A percentile compares a stretch with the other conserved stretches of the same genome.
Conservation (phyloP, 2,797 vertebrate genomes). For the Lophius americanus region DNA sequence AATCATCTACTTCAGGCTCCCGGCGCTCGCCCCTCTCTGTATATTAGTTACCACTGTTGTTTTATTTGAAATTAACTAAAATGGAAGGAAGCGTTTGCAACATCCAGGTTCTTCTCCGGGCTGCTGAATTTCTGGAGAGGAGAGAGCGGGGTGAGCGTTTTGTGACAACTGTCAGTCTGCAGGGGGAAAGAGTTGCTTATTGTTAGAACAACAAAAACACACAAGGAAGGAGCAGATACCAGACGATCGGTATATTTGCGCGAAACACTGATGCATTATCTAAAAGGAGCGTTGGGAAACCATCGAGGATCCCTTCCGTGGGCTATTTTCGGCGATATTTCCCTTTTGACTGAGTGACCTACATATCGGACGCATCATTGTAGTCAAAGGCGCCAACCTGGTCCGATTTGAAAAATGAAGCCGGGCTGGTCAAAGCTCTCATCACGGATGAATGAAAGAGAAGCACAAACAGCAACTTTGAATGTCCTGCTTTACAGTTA, state of each 20-base stretch:
- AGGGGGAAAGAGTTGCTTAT: slow-evolving; percentile 60
- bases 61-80: slow-evolving; percentile 8
- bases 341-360: slow-evolving; percentile 80
- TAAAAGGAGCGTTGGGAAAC: neutral
- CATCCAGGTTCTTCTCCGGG: slow-evolving; percentile 93
- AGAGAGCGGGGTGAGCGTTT: slow-evolving; percentile 84
- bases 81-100: slow-evolving; percentile 89
- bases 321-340: slow-evolving; percentile 24
- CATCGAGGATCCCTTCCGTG: rapidly evolving
- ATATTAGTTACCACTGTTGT: slow-evolving; percentile 30
- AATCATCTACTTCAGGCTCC: slow-evolving; percentile 37
- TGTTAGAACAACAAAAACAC: slow-evolving; percentile 53
- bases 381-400: slow-evolving; percentile 86
- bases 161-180: slow-evolving; percentile 45
- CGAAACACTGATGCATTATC: rapidly evolving
- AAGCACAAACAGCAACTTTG: rapidly evolving
- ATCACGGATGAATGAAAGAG: slow-evolving; percentile 21
- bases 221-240: slow-evolving; percentile 15
- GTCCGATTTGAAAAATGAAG: slow-evolving; percentile 81
- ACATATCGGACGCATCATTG: slow-evolving; percentile 80
- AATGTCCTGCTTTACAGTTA: neutral
- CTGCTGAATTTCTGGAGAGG: slow-evolving; percentile 93
- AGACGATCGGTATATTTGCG: neutral
- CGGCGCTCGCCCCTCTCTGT: slow-evolving; percentile 7
- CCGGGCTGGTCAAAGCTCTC: slow-evolving; percentile 26